Evolutionary conservation across 2,113 vertebrate genomes (phyloP).

Genomic region (Rynchops niger): DNA sequence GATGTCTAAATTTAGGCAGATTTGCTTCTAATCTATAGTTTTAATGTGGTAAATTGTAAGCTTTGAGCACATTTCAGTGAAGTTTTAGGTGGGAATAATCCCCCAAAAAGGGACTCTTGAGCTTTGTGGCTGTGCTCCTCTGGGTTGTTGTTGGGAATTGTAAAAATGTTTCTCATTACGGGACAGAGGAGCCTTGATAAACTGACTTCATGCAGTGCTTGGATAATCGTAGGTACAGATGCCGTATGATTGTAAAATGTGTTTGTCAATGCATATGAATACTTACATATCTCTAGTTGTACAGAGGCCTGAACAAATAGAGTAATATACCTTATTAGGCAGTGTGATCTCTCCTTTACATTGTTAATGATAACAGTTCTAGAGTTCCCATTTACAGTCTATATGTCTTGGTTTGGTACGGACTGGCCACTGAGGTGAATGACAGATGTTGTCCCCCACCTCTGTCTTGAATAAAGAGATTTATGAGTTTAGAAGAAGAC

Average conservation of each 20-base stretch:
- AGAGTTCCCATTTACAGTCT: background rate
- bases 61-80: background rate
- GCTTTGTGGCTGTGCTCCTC: background rate
- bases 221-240: background rate
- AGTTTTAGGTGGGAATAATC: background rate
- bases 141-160: background rate
- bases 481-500: background rate
- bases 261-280: background rate
- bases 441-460: background rate
- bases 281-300: background rate
- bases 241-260: background rate
- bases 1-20: background rate
- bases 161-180: background rate
- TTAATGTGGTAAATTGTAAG: background rate
- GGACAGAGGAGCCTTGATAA: background rate
- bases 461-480: background rate
- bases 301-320: background rate
- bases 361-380: background rate
- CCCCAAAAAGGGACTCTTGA: background rate
- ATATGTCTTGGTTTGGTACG: background rate
- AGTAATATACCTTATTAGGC: background rate
- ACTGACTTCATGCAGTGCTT: background rate
- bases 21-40: background rate
- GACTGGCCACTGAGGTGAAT: background rate
- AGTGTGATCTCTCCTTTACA: background rate